These are phyloP conservation scores for Drosophila saltans DNA, from an alignment of 1,140 invertebrate genomes.

Conservation along the genomic window DNA sequence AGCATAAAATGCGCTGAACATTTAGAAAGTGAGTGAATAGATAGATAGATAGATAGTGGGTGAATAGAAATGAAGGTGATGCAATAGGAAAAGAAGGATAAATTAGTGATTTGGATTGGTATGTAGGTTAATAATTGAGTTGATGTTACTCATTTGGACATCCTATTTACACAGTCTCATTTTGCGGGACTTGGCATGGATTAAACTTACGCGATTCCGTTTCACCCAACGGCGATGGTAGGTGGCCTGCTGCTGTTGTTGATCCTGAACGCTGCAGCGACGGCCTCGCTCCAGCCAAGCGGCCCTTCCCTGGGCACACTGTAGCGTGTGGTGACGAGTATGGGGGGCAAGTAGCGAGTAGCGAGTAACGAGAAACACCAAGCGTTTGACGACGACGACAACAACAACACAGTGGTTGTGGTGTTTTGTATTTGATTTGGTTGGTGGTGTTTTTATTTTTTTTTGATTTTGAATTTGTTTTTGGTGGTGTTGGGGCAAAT, in stretches of 20 bases:
- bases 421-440: constrained; percentile 47
- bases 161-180: constrained; percentile 19
- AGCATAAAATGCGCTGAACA: constrained; percentile 65
- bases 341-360: constrained; percentile 42
- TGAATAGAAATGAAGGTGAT: constrained; percentile 23
- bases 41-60: constrained; percentile 14
- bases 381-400: constrained; percentile 45
- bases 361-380: constrained; percentile 61
- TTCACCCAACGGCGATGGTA: constrained; percentile 91
- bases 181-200: constrained; percentile 11
- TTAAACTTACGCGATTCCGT: constrained; percentile 89
- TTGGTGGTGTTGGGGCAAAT: constrained; percentile 67
- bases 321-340: constrained; percentile 44
- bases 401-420: constrained; percentile 57
- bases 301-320: constrained; percentile 90
- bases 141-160: constrained; percentile 24
- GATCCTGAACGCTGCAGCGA: constrained; percentile 88
- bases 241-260: constrained; percentile 85
- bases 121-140: constrained; percentile 11
- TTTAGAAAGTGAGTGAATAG: constrained; percentile 33
- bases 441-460: constrained; percentile 43
- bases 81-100: constrained; percentile 18
- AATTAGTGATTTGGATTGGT: constrained; percentile 16
- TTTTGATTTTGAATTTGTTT: constrained; percentile 40
- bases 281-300: constrained; percentile 89